Base-by-base conservation (phyloP, 2,113 vertebrate genomes). In the Eulemur rufifrons region DNA sequence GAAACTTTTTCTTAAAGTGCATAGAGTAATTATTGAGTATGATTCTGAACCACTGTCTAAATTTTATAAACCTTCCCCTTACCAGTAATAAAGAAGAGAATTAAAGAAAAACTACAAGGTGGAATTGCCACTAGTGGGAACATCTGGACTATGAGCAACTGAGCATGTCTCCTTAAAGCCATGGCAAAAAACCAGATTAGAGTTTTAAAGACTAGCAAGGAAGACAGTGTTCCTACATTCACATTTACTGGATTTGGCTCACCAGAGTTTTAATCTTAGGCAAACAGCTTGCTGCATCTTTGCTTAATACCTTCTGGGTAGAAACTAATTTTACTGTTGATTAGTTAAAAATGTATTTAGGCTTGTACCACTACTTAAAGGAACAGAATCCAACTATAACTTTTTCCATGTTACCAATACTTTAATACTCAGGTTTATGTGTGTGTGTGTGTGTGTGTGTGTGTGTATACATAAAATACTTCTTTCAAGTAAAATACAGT, bases 271-370 rank as follows among this genome's bases (percentile, higher is more conserved):
- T 96, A 98, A 97, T 98, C 91, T 91, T 82, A 91, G 86, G 54
- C 54, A 97, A 97, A 95, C 86, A 97, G 78, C 32, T 85, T 91
- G 96, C 86, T 69, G 50, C 80, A 94, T 95, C 50, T 73, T 95
- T 95, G 88, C 86, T 66, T 86, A 96, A 93, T 66, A 61, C 64
- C 45, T 91, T 95, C 63, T 82, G 45, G 13, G 5, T 84, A 8
- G 89, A 98, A 97, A 95, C 68, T 96, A 95, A 98, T 97, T 98
- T 97, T 97, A 69, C 59, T 95, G 69, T 91, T 98, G 94, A 95
- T 95, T 98, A 97, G 78, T 71, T 96, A 97, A 88, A 45, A 97
- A 96, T 68, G 89, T 21, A 68, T 95, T 77, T 94, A 64, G 95
- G 64, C 29, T 90, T 86, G 69, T 96, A 64, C 84, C 29, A 86